Evolutionary conservation across 2,113 vertebrate species (phyloP).

Genomic region (Meles meles): DNA sequence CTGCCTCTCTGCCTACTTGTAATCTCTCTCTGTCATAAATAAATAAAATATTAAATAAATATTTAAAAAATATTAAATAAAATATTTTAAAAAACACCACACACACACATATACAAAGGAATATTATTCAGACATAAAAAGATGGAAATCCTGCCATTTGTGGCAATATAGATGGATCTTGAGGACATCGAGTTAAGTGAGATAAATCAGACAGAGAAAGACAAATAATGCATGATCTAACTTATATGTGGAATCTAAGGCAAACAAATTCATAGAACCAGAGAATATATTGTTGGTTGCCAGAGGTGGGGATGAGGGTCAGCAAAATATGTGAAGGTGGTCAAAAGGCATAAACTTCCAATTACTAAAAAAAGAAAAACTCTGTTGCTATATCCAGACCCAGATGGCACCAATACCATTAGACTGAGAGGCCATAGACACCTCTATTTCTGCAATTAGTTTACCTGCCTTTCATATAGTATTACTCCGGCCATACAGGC

Average conservation of each 20-base stretch:
- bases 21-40: too few relatives aligned
- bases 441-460: background rate
- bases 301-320: background rate
- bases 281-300: background rate
- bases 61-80: too few relatives aligned
- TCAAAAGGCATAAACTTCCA: background rate
- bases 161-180: background rate
- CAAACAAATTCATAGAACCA: background rate
- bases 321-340: background rate
- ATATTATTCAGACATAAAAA: background rate
- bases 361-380: background rate
- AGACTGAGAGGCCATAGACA: background rate
- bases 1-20: too few relatives aligned
- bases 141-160: background rate
- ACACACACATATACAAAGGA: background rate
- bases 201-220: background rate
- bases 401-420: background rate
- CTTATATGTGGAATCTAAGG: background rate
- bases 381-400: background rate
- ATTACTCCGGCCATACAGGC: background rate
- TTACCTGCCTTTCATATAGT: background rate
- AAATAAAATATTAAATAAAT: too few relatives aligned
- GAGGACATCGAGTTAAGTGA: background rate
- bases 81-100: too few relatives aligned
- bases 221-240: background rate